Percentiles rank a stretch among this genome's conserved stretches.
Evolutionary conservation across 2,888 invertebrate species (phyloP).

Genomic region (Lysandra bellargus): DNA sequence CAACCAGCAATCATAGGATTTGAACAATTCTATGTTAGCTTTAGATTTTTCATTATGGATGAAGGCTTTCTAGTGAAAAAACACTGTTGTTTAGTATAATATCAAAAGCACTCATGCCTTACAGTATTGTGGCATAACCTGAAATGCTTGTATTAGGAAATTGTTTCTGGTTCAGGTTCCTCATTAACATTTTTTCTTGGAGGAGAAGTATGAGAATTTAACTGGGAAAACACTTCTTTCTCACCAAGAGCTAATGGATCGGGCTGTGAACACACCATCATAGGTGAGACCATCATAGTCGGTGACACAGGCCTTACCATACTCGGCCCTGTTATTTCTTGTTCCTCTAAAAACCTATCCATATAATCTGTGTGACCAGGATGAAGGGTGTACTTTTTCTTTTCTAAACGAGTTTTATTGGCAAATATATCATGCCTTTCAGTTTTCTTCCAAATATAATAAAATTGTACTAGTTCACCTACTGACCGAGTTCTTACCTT

Average conservation of each 20-base stretch:
- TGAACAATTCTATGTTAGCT: neutral
- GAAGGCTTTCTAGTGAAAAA: neutral
- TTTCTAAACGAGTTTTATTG: slow-evolving; percentile 92
- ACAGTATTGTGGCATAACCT: slow-evolving; percentile 50
- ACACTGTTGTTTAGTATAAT: neutral
- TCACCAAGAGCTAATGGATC: slow-evolving; percentile 74
- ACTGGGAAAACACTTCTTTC: slow-evolving; percentile 74
- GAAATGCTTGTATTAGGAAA: slow-evolving; percentile 67
- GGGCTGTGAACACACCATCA: slow-evolving; percentile 64
- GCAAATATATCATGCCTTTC: slow-evolving; percentile 97
- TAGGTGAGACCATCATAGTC: slow-evolving; percentile 76
- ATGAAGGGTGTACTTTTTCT: slow-evolving; percentile 94
- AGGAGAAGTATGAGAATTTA: slow-evolving; percentile 65
- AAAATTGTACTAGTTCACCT: slow-evolving; percentile 97
- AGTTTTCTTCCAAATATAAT: slow-evolving; percentile 99
- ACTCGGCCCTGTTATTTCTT: slow-evolving; percentile 87
- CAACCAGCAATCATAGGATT: neutral
- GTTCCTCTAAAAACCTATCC: slow-evolving; percentile 95
- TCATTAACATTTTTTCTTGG: slow-evolving; percentile 66
- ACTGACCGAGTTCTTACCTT: slow-evolving; percentile 97
- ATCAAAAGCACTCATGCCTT: neutral
- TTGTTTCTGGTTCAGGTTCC: slow-evolving; percentile 68
- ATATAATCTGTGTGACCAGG: slow-evolving; percentile 96
- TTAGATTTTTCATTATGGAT: neutral
- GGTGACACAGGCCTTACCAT: slow-evolving; percentile 80